Evolutionary conservation across 2,113 vertebrate species (phyloP).

Genomic region (Chamaetylas fuelleborni): DNA sequence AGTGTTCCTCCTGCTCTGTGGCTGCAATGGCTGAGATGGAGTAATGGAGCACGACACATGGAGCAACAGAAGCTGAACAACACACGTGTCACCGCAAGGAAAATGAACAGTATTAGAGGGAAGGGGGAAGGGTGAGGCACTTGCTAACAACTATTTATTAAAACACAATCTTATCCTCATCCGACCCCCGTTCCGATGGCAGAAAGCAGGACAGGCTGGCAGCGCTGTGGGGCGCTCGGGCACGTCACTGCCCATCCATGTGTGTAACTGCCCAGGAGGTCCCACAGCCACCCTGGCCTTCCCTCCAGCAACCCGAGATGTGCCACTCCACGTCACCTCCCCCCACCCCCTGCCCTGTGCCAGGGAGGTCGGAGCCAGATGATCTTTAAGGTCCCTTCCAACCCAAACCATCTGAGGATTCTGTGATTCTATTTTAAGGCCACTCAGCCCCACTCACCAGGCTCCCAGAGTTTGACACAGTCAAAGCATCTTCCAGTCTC

Average conservation of each 20-base stretch:
- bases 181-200: background rate
- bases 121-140: background rate
- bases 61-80: background rate
- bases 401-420: background rate
- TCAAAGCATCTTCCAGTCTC: background rate
- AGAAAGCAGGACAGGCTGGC: background rate
- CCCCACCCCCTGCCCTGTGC: background rate
- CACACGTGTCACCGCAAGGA: background rate
- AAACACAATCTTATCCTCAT: background rate
- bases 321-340: background rate
- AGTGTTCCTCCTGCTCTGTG: background rate
- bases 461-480: background rate
- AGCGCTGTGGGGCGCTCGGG: background rate
- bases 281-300: background rate
- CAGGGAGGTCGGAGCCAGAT: background rate
- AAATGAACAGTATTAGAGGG: background rate
- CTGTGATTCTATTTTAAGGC: background rate
- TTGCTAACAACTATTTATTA: background rate
- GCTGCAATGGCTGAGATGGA: background rate
- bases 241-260: background rate
- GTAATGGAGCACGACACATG: constrained; percentile 6
- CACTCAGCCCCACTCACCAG: background rate
- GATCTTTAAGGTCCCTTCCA: background rate
- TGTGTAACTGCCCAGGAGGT: background rate
- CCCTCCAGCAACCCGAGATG: background rate